phyloP scores from a whole-genome alignment of 2,888 invertebrate species.

The Flabesymbios commensalis region DNA sequence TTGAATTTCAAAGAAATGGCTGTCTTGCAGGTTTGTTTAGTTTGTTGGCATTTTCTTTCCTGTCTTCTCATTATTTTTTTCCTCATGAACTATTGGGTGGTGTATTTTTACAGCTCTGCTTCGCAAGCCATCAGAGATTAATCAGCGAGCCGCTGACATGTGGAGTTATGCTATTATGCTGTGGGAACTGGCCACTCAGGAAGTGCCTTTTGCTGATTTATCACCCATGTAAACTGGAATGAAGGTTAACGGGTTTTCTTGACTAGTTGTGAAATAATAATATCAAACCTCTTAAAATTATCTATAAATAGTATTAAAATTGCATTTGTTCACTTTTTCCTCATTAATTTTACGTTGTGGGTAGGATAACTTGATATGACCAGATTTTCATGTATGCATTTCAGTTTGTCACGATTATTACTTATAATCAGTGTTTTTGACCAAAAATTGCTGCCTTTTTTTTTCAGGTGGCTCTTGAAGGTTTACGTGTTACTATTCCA shows the following conservation, averaged over 20 bases:
- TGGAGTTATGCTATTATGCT: slow-evolving; percentile 97
- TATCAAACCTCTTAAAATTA: too few relatives aligned
- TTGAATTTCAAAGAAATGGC: too few relatives aligned
- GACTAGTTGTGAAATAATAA: too few relatives aligned
- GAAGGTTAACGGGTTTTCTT: slow-evolving; percentile 73
- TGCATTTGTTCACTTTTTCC: too few relatives aligned
- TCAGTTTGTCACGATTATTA: not conserved
- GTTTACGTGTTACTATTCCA: slow-evolving; percentile 89
- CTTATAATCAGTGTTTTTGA: slow-evolving; percentile 8
- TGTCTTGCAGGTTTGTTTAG: too few relatives aligned
- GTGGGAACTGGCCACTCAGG: slow-evolving; percentile 96
- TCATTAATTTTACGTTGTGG: too few relatives aligned
- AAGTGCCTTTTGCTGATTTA: slow-evolving; percentile 89
- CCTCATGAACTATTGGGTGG: too few relatives aligned
- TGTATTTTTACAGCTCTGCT: slow-evolving; percentile 72
- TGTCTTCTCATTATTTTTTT: too few relatives aligned
- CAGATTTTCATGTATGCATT: not conserved
- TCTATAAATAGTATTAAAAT: too few relatives aligned
- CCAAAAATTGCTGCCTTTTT: too few relatives aligned
- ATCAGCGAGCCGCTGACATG: slow-evolving; percentile 97
- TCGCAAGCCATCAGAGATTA: slow-evolving; percentile 86
- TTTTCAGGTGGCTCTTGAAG: slow-evolving; percentile 85
- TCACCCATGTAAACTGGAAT: slow-evolving; percentile 97
- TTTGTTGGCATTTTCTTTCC: too few relatives aligned
- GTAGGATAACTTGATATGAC: not conserved